Evolutionary conservation across 2,113 vertebrate genomes (phyloP), one percentile per base, ranked within the genome.

Genomic region (Neofelis nebulosa): DNA sequence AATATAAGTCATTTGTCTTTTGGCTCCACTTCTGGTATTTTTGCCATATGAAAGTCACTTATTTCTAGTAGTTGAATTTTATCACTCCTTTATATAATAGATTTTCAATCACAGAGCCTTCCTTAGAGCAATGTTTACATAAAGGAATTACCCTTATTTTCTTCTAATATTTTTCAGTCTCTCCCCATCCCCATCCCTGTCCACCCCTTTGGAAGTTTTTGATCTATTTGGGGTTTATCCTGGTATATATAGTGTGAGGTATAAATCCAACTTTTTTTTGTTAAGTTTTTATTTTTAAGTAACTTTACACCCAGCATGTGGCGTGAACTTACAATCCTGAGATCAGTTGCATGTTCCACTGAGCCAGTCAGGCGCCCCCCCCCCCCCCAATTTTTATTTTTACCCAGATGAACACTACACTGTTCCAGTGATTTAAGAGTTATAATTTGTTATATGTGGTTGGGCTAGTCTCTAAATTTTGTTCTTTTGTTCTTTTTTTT

Each of bases 11-110:
- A 13, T 84, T 96, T 95, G 61, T 52, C 73, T 96, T 94, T 89
- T 87, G 10, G 36, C 21, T 73, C 89, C 71, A 19, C 12, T 83
- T 68, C 18, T 15, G 2, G 8, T 36, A 33, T 68, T 93, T 95
- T 94, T 89, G 38, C 41, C 36, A 27, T 86, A 7, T 85, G 36
- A 33, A 63, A 96, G 21, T 45, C 50, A 16, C 66, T 84, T 74
- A 36, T 83, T 96, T 96, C 94, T 41, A 85, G 36, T 96, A 91
- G 38, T 84, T 87, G 12, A 95, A 52, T 90, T 71, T 65, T 92
- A 61, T 85, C 8, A 73, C 52, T 95, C 7, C 45, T 91, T 91
- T 38, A 41, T 45, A 8, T 78, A 52, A 14, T 95, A 86, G 74
- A 80, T 94, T 94, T 85, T 90, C 73, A 87, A 38, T 92, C 25